Evolutionary conservation across 2,888 invertebrate species (phyloP).

Genomic region (Eustalomyia histrio): DNA sequence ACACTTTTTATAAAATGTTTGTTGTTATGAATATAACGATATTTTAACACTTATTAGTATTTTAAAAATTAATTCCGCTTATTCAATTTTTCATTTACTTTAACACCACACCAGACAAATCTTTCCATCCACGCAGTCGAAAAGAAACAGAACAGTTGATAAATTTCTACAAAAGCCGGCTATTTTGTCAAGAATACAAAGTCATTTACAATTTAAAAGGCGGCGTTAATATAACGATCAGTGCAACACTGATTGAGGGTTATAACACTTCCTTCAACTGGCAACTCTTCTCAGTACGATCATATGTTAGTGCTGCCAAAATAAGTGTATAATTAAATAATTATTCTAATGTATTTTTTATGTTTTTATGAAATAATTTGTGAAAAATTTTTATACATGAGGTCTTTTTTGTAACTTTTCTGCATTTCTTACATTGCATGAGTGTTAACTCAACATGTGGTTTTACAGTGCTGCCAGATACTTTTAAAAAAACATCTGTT

Average conservation of each 20-base stretch:
- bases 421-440: no score
- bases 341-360: no score
- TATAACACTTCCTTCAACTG: not conserved
- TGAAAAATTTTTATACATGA: no score
- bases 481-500: no score
- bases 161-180: constrained; percentile 44
- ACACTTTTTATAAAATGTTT: constrained; percentile 5
- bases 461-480: constrained; percentile 9
- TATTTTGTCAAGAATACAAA: constrained; percentile 20
- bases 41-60: constrained; percentile 21
- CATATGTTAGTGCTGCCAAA: not conserved
- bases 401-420: no score
- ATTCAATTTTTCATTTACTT: constrained; percentile 11
- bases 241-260: not conserved
- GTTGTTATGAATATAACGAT: constrained; percentile 10
- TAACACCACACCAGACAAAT: constrained; percentile 60
- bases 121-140: constrained; percentile 65
- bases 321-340: no score
- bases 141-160: constrained; percentile 65
- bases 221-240: constrained; percentile 35
- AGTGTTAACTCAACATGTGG: not conserved
- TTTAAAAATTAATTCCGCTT: not conserved
- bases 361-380: no score
- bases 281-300: not conserved
- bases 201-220: not conserved